These are phyloP conservation scores for Cephalotes varians DNA, from an alignment of 2,888 invertebrate genomes.

Conservation along the genomic window DNA sequence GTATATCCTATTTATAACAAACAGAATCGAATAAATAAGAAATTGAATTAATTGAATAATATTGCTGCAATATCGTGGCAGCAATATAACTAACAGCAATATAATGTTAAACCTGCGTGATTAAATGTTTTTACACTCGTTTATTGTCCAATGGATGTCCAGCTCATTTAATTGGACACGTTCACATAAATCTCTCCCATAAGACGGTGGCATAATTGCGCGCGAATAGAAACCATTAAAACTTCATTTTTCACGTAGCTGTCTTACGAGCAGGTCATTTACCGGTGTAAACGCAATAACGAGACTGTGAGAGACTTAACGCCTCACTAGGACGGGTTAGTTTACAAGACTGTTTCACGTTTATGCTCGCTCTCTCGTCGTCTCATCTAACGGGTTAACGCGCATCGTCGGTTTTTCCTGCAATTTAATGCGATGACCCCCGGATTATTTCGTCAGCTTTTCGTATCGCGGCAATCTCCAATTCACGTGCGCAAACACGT, in stretches of 20 bases:
- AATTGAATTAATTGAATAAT: not conserved
- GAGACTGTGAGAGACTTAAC: conserved; percentile 12
- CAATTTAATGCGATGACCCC: conserved; percentile 18
- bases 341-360: conserved; percentile 30
- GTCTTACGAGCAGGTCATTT: not conserved
- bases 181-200: conserved; percentile 18
- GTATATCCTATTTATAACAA: too few species aligned
- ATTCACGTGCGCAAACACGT: not conserved
- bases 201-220: conserved; percentile 26
- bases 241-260: conserved; percentile 39
- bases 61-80: too few species aligned
- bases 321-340: not conserved
- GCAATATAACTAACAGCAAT: too few species aligned
- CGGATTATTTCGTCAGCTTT: conserved; percentile 14
- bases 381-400: not conserved
- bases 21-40: not conserved
- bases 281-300: conserved; percentile 40
- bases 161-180: conserved; percentile 18
- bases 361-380: not conserved
- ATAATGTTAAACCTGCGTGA: not conserved
- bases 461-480: not conserved
- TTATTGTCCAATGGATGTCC: not conserved
- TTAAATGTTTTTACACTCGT: not conserved
- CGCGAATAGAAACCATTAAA: conserved; percentile 33
- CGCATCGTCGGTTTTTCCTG: not conserved